Evolutionary conservation across 1,140 invertebrate genomes (phyloP).

Genomic region (Nylanderia fulva): DNA sequence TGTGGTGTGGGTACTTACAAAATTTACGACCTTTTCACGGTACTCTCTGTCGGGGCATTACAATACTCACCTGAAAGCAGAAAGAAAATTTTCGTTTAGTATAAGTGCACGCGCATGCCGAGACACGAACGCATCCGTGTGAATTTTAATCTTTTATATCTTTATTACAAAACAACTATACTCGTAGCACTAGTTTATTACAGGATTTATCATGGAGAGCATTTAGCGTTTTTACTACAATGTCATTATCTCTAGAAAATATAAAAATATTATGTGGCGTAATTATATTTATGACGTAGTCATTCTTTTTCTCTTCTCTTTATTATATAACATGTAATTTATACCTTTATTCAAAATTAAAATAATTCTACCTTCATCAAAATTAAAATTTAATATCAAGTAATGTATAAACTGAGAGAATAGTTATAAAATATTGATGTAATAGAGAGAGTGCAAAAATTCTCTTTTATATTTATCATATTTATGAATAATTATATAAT

Average conservation of each 20-base stretch:
- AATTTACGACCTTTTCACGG: slow-evolving; percentile 57
- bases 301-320: neutral
- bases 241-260: neutral
- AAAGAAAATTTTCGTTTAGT: slow-evolving; percentile 44
- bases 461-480: neutral
- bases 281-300: too few relatives aligned
- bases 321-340: neutral
- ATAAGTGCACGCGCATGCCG: neutral
- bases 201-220: neutral
- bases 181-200: neutral
- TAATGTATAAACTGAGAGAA: too few relatives aligned
- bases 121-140: neutral
- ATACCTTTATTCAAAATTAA: neutral
- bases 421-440: neutral
- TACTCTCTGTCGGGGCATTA: slow-evolving; percentile 28
- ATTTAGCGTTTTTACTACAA: neutral
- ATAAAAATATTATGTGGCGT: neutral
- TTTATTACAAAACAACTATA: neutral
- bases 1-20: slow-evolving; percentile 2
- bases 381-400: neutral
- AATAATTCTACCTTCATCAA: too few relatives aligned
- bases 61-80: slow-evolving; percentile 68
- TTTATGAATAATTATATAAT: neutral
- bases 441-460: neutral
- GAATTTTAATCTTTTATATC: neutral